Evolutionary conservation across 2,797 vertebrate species (phyloP), one percentile per base, ranked within the genome.

Genomic region (Falco cherrug): DNA sequence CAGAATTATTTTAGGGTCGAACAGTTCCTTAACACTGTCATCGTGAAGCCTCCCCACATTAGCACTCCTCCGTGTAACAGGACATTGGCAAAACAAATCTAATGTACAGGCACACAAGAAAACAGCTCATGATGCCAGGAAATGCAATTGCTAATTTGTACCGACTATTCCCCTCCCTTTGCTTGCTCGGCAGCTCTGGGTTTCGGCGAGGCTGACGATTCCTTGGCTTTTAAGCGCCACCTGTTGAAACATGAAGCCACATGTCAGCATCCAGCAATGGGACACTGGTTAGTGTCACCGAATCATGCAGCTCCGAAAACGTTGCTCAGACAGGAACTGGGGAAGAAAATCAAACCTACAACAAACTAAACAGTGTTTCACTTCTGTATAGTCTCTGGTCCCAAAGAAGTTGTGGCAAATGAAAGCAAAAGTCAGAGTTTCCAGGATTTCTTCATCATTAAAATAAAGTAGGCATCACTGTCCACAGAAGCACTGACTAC

Each of bases 401-500:
- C 53, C 29, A 39, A 54, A 76, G 76, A 51, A 19, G 12, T 3
- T 43, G 19, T 10, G 39, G 26, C 12, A 78, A 91, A 82, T 15
- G 39, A 84, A 31, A 93, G 21, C 13, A 57, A 39, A 90, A 92
- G 35, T 98, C 97, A 99, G 97, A 99, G 97, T 94, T 97, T 98
- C 98, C 98, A 99, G 79, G 98, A 98, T 43, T 97, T 99, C 90
- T 70, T 98, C 98, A 98, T 99, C 35, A 35, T 35, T 37, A 99
- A 97, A 87, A 99, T 96, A 33, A 99, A 99, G 97, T 99, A 99
- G 33, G 97, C 98, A 68, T 99, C 98, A 1, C 89, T 98, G 93
- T 99, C 98, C 9, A 99, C 98, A 60, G 99, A 99, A 73, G 99
- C 98, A 51, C 98, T 99, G 90, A 99, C 98, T 53, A 98, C 99